These are phyloP conservation scores for Caenorhabditis uteleia DNA, from an alignment of 2,888 invertebrate genomes.

Conservation along the genomic window DNA sequence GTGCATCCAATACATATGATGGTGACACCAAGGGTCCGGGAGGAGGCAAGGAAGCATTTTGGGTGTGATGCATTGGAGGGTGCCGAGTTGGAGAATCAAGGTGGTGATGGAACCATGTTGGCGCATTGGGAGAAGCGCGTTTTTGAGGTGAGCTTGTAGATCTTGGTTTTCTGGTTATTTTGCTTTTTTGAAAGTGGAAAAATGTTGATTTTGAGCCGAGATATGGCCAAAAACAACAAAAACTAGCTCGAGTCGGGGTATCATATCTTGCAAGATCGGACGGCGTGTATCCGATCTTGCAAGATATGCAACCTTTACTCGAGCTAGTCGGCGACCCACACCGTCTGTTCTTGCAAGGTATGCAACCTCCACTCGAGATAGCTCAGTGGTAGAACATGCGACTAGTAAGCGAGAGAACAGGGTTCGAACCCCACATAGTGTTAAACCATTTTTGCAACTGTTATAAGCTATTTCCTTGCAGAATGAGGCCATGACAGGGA, in stretches of 20 bases:
- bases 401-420: no score
- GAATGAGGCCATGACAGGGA: conserved; percentile 99
- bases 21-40: conserved; percentile 87
- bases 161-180: conserved; percentile 1
- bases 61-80: conserved; percentile 79
- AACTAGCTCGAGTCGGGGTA: no score
- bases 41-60: conserved; percentile 76
- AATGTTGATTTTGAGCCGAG: background rate
- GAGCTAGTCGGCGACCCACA: no score
- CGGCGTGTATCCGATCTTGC: no score
- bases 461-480: conserved; percentile 70
- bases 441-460: no score
- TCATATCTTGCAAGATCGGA: no score
- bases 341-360: no score
- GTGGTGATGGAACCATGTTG: conserved; percentile 92
- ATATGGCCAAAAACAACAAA: background rate
- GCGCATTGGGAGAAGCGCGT: conserved; percentile 99
- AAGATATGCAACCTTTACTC: no score
- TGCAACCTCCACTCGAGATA: no score
- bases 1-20: conserved; percentile 82
- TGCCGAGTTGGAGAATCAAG: conserved; percentile 96
- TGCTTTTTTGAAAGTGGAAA: background rate
- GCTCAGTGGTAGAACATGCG: no score
- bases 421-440: no score
- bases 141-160: conserved; percentile 80